These are phyloP conservation scores for Ceratina japonica DNA, from an alignment of 1,140 invertebrate species.

Conservation along the genomic window DNA sequence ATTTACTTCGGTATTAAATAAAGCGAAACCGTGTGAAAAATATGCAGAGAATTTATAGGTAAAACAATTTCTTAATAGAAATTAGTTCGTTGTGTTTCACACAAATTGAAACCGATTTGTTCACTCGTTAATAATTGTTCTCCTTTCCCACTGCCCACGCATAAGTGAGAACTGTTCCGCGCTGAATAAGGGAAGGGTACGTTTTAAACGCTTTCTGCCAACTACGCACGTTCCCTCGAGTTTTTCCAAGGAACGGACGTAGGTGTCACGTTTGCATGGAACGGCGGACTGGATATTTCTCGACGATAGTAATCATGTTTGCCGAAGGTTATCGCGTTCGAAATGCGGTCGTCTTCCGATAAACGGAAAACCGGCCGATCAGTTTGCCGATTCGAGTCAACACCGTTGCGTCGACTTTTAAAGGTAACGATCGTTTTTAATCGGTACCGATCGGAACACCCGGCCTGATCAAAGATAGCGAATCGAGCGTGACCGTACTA, in stretches of 20 bases:
- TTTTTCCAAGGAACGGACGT: not conserved
- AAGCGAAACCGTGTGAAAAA: too few relatives aligned
- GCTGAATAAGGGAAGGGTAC: not conserved
- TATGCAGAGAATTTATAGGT: too few relatives aligned
- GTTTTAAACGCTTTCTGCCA: not conserved
- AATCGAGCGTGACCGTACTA: constrained; percentile 2
- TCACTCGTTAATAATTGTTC: too few relatives aligned
- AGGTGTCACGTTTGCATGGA: not conserved
- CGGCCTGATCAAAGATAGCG: not conserved
- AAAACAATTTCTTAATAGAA: too few relatives aligned
- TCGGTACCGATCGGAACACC: not conserved
- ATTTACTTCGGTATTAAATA: too few relatives aligned
- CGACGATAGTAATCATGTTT: not conserved
- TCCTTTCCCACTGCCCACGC: not conserved
- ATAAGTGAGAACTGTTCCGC: not conserved
- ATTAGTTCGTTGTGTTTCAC: too few relatives aligned
- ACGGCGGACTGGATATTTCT: not conserved
- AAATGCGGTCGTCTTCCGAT: not conserved
- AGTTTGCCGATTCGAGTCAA: not conserved
- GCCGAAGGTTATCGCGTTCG: not conserved
- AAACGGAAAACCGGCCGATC: not conserved
- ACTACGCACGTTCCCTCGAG: not conserved
- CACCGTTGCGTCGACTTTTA: not conserved
- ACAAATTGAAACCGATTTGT: too few relatives aligned
- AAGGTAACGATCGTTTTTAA: not conserved